phyloP scores from a whole-genome alignment of 2,888 invertebrate genomes.

The Hofmannophila pseudospretella region DNA sequence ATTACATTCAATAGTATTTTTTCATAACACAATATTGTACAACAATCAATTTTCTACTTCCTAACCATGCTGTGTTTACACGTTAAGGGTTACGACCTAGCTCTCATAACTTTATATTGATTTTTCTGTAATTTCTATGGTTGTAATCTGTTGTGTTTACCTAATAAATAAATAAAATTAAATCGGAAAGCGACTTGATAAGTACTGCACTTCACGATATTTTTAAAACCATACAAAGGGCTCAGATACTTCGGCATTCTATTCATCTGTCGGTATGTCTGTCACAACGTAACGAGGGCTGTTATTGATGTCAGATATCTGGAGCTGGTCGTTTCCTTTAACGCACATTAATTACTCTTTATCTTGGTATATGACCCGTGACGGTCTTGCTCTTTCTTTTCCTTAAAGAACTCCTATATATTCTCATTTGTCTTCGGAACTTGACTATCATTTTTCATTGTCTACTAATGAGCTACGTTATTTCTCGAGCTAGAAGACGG shows the following conservation, averaged over 20 bases:
- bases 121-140: too few species aligned
- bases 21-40: too few species aligned
- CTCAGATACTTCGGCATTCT: neutral
- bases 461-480: neutral
- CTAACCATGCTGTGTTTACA: too few species aligned
- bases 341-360: conserved; percentile 27
- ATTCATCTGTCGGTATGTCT: conserved; percentile 17
- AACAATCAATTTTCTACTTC: too few species aligned
- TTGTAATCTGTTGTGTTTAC: too few species aligned
- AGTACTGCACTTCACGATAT: too few species aligned
- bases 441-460: neutral
- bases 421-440: conserved; percentile 5
- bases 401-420: conserved; percentile 1
- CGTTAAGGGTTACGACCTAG: too few species aligned
- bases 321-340: conserved; percentile 18
- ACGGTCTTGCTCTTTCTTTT: conserved; percentile 10
- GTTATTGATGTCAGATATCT: conserved; percentile 23
- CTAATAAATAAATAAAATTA: too few species aligned
- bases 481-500: neutral
- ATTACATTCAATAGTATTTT: too few species aligned
- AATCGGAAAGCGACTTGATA: too few species aligned
- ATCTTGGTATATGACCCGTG: conserved; percentile 18
- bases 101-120: too few species aligned
- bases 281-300: conserved; percentile 23
- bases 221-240: too few species aligned